A percentile compares a stretch with the other conserved stretches of the same genome.
These are phyloP conservation scores for Dromius quadrimaculatus DNA, from an alignment of 2,888 invertebrate species.

Conservation along the genomic window DNA sequence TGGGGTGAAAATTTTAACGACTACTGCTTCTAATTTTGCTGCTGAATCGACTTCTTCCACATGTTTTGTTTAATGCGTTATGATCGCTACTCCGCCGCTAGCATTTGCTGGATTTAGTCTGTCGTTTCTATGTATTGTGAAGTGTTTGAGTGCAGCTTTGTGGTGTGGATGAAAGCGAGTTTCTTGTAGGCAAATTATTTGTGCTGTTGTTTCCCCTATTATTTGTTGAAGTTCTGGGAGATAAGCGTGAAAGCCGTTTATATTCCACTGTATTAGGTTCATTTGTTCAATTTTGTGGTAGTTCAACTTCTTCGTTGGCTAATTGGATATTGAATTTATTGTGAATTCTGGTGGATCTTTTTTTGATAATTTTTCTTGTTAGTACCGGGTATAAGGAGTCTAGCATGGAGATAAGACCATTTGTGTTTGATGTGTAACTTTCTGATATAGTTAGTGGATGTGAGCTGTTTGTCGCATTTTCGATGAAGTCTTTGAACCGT, in stretches of 20 bases:
- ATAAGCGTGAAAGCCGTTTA: neutral
- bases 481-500: neutral
- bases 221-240: neutral
- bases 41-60: neutral
- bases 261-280: neutral
- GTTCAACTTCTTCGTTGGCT: neutral
- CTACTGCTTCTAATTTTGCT: neutral
- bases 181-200: too few species aligned
- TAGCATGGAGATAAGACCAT: neutral
- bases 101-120: neutral
- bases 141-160: too few species aligned
- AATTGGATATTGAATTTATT: neutral
- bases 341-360: neutral
- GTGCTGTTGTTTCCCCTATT: neutral
- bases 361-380: neutral
- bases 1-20: too few species aligned
- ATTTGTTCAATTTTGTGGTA: neutral
- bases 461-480: neutral
- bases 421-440: neutral
- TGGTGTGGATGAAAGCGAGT: too few species aligned
- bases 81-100: neutral
- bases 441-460: too few species aligned
- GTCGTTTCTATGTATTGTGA: too few species aligned
- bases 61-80: neutral
- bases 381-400: neutral